phyloP scores from a whole-genome alignment of 1,140 invertebrate species.

The Bombus confusus region DNA sequence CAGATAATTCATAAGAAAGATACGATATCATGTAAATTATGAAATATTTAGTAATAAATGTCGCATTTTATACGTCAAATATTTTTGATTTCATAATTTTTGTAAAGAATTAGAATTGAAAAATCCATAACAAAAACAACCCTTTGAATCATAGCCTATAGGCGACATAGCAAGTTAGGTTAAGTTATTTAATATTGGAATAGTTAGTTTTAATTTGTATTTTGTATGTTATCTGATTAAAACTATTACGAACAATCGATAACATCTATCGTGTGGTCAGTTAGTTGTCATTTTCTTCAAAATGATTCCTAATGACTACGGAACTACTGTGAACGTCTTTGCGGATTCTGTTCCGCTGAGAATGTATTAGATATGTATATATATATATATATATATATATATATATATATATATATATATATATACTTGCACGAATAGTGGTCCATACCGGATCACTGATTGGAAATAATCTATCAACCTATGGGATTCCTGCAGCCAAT shows the following conservation, averaged over 20 bases:
- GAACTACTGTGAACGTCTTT: neutral
- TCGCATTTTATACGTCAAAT: no score
- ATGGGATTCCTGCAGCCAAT: neutral
- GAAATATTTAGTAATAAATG: no score
- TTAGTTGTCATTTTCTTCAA: neutral
- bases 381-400: neutral
- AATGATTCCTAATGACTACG: neutral
- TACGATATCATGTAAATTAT: neutral
- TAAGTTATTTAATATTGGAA: neutral
- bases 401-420: neutral
- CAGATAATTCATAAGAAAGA: neutral
- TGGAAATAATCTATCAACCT: neutral
- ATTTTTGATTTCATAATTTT: no score
- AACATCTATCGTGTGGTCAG: neutral
- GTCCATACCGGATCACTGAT: neutral
- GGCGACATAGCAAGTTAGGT: no score
- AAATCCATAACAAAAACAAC: neutral
- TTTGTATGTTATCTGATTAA: neutral
- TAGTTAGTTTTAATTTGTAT: neutral
- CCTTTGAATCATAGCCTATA: neutral
- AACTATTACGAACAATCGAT: neutral
- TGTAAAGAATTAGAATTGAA: neutral
- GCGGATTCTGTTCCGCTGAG: neutral
- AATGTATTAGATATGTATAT: neutral
- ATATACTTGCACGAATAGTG: neutral